phyloP scores from a whole-genome alignment of 2,888 invertebrate genomes.

The Eulithis prunata region DNA sequence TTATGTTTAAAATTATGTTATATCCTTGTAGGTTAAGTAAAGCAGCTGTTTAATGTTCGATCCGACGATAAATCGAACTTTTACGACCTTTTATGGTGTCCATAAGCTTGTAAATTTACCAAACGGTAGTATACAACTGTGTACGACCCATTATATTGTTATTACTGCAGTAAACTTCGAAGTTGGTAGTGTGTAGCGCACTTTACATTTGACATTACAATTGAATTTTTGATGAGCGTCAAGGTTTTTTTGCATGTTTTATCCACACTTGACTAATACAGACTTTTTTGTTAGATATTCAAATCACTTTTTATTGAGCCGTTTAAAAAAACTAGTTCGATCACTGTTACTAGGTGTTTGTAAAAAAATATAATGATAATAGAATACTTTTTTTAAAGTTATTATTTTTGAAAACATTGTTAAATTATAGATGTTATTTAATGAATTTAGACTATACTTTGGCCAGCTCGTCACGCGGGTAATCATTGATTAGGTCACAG shows the following conservation, averaged over 20 bases:
- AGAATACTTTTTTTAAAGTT: too few relatives aligned
- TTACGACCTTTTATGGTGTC: conserved; percentile 22
- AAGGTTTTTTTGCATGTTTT: background rate
- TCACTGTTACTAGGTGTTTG: too few relatives aligned
- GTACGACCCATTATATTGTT: conserved; percentile 21
- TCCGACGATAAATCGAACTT: conserved; percentile 22
- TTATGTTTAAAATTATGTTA: conserved; percentile 4
- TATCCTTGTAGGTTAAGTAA: conserved; percentile 5
- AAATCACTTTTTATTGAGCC: too few relatives aligned
- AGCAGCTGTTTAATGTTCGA: conserved; percentile 2
- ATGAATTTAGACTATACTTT: too few relatives aligned
- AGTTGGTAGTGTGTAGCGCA: conserved; percentile 9
- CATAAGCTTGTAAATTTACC: conserved; percentile 26
- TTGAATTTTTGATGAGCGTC: conserved; percentile 6
- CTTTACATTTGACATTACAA: conserved; percentile 11
- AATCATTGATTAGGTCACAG: too few relatives aligned
- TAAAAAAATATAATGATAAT: too few relatives aligned
- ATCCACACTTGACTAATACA: too few relatives aligned
- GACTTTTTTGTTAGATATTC: too few relatives aligned
- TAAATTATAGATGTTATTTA: too few relatives aligned
- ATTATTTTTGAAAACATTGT: too few relatives aligned
- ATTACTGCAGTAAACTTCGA: conserved; percentile 17
- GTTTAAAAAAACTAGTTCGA: too few relatives aligned
- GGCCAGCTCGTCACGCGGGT: too few relatives aligned
- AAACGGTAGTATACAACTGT: conserved; percentile 21